Base-by-base conservation (phyloP, 1,140 invertebrate genomes). In the Bombus soroeensis region DNA sequence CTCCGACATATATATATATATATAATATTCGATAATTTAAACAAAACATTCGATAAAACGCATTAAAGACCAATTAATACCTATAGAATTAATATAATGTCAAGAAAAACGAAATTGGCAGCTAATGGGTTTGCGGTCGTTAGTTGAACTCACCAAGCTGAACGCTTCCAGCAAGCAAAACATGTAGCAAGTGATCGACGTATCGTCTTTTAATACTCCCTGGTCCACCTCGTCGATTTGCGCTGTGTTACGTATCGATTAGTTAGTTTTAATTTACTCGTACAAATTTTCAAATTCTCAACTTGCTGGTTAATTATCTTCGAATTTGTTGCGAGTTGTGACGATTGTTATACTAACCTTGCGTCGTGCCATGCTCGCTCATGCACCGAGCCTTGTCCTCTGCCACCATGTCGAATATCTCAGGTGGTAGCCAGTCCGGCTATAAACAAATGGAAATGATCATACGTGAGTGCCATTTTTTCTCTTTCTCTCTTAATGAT, bases 171-270 rank as follows among this genome's bases (percentile, higher is more conserved):
- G 89, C 12, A 95, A 85, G 71, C 94, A 95, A 81, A 85, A 88
- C 93, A 95, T 94, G 89, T 95, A 95, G 78, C 94, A 95, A 10
- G 94, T 93, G 34, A 95, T 85, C 5, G 66, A 79, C 15, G 37
- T 85, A 8, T 94, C 92, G 37, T 94, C 85, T 0, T 37, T 3
- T 25, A 95, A 47, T 0, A 82, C 47, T 0, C 94, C 94, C 0
- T 86, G 47, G 59, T 88, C 89, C 3, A 94, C 94, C 10, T 93
- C 70, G 4, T 94, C 91, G 76, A 95, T 94, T 73, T 93, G 73
- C 0, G 78, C 94, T 95, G 77, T 22, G 32, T 71, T 47, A 34
- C 32, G n/a, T 80, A 78, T 43, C 15, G 1, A 71, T 59, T 68
- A n/a, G 32, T 59, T 43, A 57, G 28, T 43, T 64, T 37, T 32